Conservation (phyloP, 2,888 invertebrate genomes). For the Odontomyia ornata region DNA sequence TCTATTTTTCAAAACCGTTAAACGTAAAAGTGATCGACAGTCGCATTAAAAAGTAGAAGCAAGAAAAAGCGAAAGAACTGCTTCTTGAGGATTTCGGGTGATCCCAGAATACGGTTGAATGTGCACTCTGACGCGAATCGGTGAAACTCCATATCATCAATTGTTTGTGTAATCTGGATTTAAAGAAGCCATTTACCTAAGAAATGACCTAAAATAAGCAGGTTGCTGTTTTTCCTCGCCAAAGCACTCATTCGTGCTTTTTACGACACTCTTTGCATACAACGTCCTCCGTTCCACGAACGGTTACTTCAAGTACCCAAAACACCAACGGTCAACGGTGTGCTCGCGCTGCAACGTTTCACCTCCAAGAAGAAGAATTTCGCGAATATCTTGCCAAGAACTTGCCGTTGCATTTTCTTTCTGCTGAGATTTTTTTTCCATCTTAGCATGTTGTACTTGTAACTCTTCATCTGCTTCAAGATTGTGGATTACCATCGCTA, state of each 20-base stretch:
- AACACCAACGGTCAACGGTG: constrained; percentile 1
- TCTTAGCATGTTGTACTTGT: not conserved
- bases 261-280: not conserved
- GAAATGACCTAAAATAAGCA: constrained; percentile 33
- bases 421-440: constrained; percentile 11
- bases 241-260: constrained; percentile 3
- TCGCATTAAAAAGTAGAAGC: not conserved
- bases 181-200: not conserved
- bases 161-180: constrained; percentile 27
- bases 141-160: not conserved
- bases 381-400: constrained; percentile 37
- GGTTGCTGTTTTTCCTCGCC: not conserved
- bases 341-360: not conserved
- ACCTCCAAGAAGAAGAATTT: not conserved
- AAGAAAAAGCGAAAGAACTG: constrained; percentile 9
- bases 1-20: constrained; percentile 33
- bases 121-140: constrained; percentile 4
- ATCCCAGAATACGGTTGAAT: not conserved
- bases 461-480: constrained; percentile 15
- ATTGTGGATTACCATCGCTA: constrained; percentile 18
- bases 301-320: not conserved
- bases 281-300: too few species aligned
- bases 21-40: constrained; percentile 30
- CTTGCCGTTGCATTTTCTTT: constrained; percentile 30
- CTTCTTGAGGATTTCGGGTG: not conserved